These are phyloP conservation scores for Anolis carolinensis DNA, from an alignment of 2,113 vertebrate species.

Conservation along the genomic window DNA sequence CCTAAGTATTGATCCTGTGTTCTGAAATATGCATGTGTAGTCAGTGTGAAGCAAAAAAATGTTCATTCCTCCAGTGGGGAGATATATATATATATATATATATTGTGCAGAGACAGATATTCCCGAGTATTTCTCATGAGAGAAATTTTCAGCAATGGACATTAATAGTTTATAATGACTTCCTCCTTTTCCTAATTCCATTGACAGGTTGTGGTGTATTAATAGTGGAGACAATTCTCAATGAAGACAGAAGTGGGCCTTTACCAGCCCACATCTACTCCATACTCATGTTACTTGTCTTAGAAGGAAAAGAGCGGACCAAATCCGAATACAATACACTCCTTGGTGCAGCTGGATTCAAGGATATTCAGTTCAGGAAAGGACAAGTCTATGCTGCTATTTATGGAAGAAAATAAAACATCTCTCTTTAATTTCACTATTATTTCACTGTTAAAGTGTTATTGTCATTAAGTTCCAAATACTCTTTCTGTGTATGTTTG, in stretches of 20 bases:
- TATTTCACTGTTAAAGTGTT: too few species aligned
- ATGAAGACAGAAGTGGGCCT: conserved; percentile 79
- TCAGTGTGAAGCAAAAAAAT: too few species aligned
- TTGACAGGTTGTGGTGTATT: conserved; percentile 79
- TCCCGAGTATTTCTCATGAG: too few species aligned
- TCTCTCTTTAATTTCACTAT: not conserved
- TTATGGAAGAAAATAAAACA: conserved; percentile 76
- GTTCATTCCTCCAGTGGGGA: too few species aligned
- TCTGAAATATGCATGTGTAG: too few species aligned
- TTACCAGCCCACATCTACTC: conserved; percentile 79
- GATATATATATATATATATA: too few species aligned
- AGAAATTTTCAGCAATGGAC: not conserved
- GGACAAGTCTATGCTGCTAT: conserved; percentile 81
- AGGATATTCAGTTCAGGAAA: conserved; percentile 58
- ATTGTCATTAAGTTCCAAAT: too few species aligned
- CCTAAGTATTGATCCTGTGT: too few species aligned
- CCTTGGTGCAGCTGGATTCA: conserved; percentile 80
- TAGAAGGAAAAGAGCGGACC: conserved; percentile 82
- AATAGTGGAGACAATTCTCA: conserved; percentile 81
- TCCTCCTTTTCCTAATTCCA: not conserved
- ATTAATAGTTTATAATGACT: not conserved
- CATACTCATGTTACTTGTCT: conserved; percentile 87
- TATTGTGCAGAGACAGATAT: too few species aligned
- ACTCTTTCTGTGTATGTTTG: too few species aligned
- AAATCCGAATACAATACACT: conserved; percentile 76